Evolutionary conservation across 1,140 invertebrate genomes (phyloP).

Genomic region (Cotesia vestalis): DNA sequence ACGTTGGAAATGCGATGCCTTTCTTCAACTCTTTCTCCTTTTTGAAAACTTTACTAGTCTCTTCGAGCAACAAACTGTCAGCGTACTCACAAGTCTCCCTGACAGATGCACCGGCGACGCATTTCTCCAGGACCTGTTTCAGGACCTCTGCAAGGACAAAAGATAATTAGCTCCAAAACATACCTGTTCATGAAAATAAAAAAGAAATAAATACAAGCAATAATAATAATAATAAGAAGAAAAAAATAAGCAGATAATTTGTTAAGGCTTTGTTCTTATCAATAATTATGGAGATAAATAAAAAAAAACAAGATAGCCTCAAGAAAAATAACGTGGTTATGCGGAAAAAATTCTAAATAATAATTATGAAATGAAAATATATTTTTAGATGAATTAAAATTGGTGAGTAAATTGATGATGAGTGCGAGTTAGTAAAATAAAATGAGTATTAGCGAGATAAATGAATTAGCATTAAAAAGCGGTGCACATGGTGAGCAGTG

Average conservation of each 20-base stretch:
- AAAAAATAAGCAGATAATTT: neutral
- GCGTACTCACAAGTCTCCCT: conserved; percentile 92
- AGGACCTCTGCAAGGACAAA: conserved; percentile 76
- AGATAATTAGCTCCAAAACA: conserved; percentile 31
- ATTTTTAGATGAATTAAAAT: conserved; percentile 4
- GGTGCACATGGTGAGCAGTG: conserved; percentile 56
- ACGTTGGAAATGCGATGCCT: conserved; percentile 98
- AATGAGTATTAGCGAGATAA: conserved; percentile 5
- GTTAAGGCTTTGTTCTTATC: no score
- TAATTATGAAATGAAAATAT: neutral
- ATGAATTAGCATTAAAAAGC: conserved; percentile 19
- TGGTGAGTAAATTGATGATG: neutral
- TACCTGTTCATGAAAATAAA: conserved; percentile 33
- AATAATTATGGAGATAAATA: no score
- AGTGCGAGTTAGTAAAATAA: neutral
- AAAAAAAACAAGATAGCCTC: no score
- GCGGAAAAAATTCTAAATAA: no score
- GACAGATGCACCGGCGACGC: conserved; percentile 86
- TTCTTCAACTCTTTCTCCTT: conserved; percentile 98
- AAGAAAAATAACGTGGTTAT: no score
- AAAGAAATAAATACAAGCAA: neutral
- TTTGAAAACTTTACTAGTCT: conserved; percentile 96
- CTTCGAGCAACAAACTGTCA: conserved; percentile 87
- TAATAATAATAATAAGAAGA: no score
- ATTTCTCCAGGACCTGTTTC: conserved; percentile 88